phyloP scores from a whole-genome alignment of 2,888 invertebrate species.

The Acleris sparsana region DNA sequence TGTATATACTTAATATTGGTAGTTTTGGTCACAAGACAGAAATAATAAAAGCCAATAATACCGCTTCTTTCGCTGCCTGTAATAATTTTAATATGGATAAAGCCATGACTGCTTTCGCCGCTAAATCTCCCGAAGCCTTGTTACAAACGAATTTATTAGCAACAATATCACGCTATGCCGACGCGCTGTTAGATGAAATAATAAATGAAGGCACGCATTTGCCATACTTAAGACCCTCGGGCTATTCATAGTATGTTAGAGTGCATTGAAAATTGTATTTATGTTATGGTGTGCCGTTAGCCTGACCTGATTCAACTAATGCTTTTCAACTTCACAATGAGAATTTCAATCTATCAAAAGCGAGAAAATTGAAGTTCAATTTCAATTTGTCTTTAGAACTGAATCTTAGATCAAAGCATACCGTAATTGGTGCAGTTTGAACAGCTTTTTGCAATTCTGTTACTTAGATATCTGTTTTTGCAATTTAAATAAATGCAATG shows the following conservation, averaged over 20 bases:
- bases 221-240: constrained; percentile 42
- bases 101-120: constrained; percentile 19
- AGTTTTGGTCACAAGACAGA: too few relatives aligned
- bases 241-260: constrained; percentile 38
- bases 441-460: too few relatives aligned
- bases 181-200: constrained; percentile 59
- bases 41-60: neutral
- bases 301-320: constrained; percentile 32
- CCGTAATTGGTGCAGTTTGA: too few relatives aligned
- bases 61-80: neutral
- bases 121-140: constrained; percentile 39
- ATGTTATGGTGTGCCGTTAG: constrained; percentile 31
- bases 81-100: constrained; percentile 7
- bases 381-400: constrained; percentile 18
- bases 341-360: constrained; percentile 25
- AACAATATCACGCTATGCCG: constrained; percentile 37
- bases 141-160: constrained; percentile 48
- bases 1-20: too few relatives aligned
- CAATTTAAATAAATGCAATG: too few relatives aligned
- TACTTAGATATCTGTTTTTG: too few relatives aligned
- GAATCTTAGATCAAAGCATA: neutral
- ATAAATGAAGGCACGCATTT: constrained; percentile 59
- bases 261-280: constrained; percentile 40
- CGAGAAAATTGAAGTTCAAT: constrained; percentile 22
- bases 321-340: constrained; percentile 31